Conservation (phyloP, 2,888 invertebrate genomes). For the Ormyrus pomaceus region DNA sequence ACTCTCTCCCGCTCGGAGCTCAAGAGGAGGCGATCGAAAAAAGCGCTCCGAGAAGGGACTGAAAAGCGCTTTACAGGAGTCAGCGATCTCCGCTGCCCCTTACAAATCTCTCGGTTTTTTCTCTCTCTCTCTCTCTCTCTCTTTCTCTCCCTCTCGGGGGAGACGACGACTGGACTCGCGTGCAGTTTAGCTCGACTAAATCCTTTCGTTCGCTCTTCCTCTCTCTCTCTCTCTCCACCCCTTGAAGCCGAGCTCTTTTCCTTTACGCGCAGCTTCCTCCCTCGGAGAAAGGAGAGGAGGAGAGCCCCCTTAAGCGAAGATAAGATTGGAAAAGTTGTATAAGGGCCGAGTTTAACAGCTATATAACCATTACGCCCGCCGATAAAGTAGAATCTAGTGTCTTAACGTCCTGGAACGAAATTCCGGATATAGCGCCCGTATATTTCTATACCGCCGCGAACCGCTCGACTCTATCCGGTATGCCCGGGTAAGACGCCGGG, state of each 20-base stretch:
- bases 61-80: constrained; percentile 66
- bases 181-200: constrained; percentile 77
- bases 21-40: constrained; percentile 59
- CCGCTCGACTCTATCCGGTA: neutral
- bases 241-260: constrained; percentile 49
- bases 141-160: neutral
- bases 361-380: constrained; percentile 73
- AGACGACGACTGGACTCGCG: constrained; percentile 64
- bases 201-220: constrained; percentile 68
- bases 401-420: constrained; percentile 73
- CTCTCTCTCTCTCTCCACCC: constrained; percentile 1
- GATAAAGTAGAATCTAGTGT: constrained; percentile 75
- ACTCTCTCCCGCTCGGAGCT: constrained; percentile 59
- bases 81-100: constrained; percentile 68
- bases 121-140: neutral
- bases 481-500: neutral
- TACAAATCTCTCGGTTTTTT: constrained; percentile 66
- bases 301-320: constrained; percentile 76
- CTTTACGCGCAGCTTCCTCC: constrained; percentile 32
- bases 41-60: constrained; percentile 55
- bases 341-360: constrained; percentile 75
- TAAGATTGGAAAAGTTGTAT: constrained; percentile 79
- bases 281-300: constrained; percentile 48
- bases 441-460: constrained; percentile 68
- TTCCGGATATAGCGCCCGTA: constrained; percentile 71